Base-by-base conservation (phyloP, 2,888 invertebrate genomes). In the Coenonympha arcania region DNA sequence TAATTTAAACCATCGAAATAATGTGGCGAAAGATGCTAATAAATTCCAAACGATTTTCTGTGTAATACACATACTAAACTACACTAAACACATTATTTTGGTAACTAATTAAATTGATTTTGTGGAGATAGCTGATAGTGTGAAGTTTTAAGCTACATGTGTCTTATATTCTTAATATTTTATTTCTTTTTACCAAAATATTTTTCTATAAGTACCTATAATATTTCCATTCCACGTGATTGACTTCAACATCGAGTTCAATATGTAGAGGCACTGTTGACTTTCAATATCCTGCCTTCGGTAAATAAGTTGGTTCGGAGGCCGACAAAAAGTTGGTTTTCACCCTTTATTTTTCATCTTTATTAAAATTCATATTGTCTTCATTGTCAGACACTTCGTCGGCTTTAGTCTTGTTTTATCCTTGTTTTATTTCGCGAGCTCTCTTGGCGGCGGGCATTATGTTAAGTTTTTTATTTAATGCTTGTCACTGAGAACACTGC, bases 291-390 rank as follows among this genome's bases (percentile, higher is more conserved):
- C 49, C 45, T 42, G 48, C 36, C 44, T 46, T 46, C 34, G 34
- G 52, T 50, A 54, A 52, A 56, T 47, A 56, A 52, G 24, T 31
- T 49, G 39, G 42, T 33, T 33, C 44, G 44, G 36, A 41, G 36
- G 37, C 30, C 30, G 28, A 50, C 36, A 37, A 40, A 47, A 45
- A 48, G 16, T 26, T 28, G 18, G 6, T 30, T n/a, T 28, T 45
- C 30, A 31, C 31, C 41, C 16, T 42, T 42, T 46, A 30, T 44
- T 36, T 30, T 42, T 28, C 16, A 15, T 41, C 42, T 40, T 44
- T 48, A 45, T 50, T 41, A 44, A 46, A 46, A 46, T 49, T 37
- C 46, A 47, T 47, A 47, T 36, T 22, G 34, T 50, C 43, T 31
- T 44, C 44, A 48, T 44, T 48, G 42, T 43, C 30, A 37, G 42